Percentiles rank a stretch among this genome's conserved stretches.
Conservation (phyloP, 2,888 invertebrate genomes). For the Hydrotaea diabolus region DNA sequence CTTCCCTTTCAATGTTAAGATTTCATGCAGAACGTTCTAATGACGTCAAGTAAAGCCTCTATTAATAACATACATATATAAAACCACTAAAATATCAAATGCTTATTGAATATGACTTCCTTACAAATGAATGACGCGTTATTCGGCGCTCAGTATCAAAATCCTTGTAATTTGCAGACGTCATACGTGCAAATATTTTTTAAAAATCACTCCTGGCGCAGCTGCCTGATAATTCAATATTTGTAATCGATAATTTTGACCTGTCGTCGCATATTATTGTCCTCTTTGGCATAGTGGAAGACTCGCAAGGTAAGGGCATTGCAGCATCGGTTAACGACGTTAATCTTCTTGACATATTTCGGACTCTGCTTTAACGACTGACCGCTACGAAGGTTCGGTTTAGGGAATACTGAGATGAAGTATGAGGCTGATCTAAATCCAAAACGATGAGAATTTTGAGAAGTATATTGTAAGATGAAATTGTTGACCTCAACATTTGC, state of each 20-base stretch:
- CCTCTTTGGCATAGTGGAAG: conserved; percentile 59
- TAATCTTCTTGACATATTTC: not conserved
- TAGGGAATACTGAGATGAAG: conserved; percentile 72
- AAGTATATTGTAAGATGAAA: not conserved
- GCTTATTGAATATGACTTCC: conserved; percentile 84
- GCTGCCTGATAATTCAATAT: conserved; percentile 71
- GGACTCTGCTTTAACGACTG: conserved; percentile 63
- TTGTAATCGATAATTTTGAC: conserved; percentile 41
- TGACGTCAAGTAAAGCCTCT: too few relatives aligned
- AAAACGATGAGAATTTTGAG: conserved; percentile 70
- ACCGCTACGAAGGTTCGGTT: conserved; percentile 71
- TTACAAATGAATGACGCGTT: conserved; percentile 88
- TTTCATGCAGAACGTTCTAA: too few relatives aligned
- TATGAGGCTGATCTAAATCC: conserved; percentile 79
- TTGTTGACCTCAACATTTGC: conserved; percentile 72
- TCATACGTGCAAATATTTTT: conserved; percentile 94
- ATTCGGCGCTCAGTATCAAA: conserved; percentile 86
- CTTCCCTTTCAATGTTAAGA: too few relatives aligned
- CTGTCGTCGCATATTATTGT: conserved; percentile 50
- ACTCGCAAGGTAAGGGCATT: conserved; percentile 31
- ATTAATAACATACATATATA: conserved; percentile 69
- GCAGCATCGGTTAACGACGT: not conserved
- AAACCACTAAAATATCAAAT: too few relatives aligned
- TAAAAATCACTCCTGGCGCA: conserved; percentile 91
- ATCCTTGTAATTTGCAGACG: conserved; percentile 81